Evolutionary conservation across 2,797 vertebrate genomes (phyloP).

Genomic region (Anniella stebbinsi): DNA sequence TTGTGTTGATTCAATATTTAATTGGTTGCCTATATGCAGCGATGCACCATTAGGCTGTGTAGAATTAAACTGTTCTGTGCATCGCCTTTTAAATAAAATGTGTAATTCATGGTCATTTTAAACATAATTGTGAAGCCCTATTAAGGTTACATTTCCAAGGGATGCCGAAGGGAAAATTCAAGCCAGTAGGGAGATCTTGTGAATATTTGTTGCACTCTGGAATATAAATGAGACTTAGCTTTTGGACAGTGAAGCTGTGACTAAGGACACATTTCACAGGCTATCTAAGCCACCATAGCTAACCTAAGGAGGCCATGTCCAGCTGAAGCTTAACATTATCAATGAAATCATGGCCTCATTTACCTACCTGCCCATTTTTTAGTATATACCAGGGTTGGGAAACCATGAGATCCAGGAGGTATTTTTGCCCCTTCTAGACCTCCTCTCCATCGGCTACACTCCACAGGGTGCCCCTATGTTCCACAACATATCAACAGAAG

Average conservation of each 20-base stretch:
- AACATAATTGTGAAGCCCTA: slow-evolving; percentile 55
- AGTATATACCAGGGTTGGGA: too few species aligned
- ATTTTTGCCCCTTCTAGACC: too few species aligned
- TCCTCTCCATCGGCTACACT: too few species aligned
- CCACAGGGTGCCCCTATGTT: not conserved
- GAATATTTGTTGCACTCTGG: not conserved
- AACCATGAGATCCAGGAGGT: too few species aligned
- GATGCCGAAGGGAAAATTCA: slow-evolving; percentile 5
- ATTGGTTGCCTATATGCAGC: slow-evolving; percentile 70
- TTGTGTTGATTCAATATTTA: slow-evolving; percentile 75
- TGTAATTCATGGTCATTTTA: slow-evolving; percentile 65
- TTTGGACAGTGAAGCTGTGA: not conserved
- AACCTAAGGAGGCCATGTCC: not conserved
- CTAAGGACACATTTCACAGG: not conserved
- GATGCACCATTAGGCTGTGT: slow-evolving; percentile 70
- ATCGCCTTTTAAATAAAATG: slow-evolving; percentile 69
- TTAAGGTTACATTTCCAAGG: slow-evolving; percentile 56
- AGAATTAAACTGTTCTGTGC: slow-evolving; percentile 63
- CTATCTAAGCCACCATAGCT: not conserved
- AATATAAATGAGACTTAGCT: not conserved
- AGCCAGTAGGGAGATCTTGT: rapidly evolving
- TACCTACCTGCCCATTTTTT: not conserved
- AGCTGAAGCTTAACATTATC: not conserved
- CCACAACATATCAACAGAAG: not conserved
- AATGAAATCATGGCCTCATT: not conserved